Evolutionary conservation across 2,888 invertebrate genomes (phyloP), one percentile per base, ranked within the genome.

Genomic region (Mythimna impura): DNA sequence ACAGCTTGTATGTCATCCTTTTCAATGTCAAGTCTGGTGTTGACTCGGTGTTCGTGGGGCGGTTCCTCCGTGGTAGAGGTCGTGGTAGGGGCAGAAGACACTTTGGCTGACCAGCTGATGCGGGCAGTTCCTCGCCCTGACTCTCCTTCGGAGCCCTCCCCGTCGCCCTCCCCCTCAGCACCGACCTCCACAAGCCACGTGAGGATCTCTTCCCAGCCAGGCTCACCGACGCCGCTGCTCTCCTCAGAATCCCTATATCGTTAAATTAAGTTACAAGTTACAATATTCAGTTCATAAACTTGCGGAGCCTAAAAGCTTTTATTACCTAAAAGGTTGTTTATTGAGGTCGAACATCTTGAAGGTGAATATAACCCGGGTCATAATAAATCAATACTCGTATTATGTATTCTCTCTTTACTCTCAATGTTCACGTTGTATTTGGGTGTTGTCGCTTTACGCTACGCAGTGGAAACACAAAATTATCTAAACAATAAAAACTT

Each of bases 1-100:
- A 99, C 98, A 30, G 99, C 98, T 94, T 99, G 99, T 76, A 99
- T 98, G 90, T 99, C 99, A 91, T 99, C 99, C 91, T 99, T 99
- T 91, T 98, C 98, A 79, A 99, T 98, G 90, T 99, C 98, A 63
- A 99, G 97, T 83, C 98, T 97, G 1, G 98, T 98, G 76, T 98
- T 98, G 61, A 98, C 97, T 90, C 98, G 98, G 84, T 96, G 94
- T 86, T 96, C 95, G 71, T 95, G 94, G 14, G 96, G 93, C 20
- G 94, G 93, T 82, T 94, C 94, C 83, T 95, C 94, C 0, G 95
- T 94, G 17, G 96, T 94, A 2, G 93, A 92, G 2, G 91, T 88
- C 1, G 90, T 89, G 22, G 89, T 90, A 1, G 93, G 88, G 2
- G 92, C 86, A 3, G 94, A 88, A 2, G 95, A 95, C 86, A 90